These are phyloP conservation scores for Dipodomys stephensi DNA, from an alignment of 2,113 vertebrate genomes.

Conservation along the genomic window DNA sequence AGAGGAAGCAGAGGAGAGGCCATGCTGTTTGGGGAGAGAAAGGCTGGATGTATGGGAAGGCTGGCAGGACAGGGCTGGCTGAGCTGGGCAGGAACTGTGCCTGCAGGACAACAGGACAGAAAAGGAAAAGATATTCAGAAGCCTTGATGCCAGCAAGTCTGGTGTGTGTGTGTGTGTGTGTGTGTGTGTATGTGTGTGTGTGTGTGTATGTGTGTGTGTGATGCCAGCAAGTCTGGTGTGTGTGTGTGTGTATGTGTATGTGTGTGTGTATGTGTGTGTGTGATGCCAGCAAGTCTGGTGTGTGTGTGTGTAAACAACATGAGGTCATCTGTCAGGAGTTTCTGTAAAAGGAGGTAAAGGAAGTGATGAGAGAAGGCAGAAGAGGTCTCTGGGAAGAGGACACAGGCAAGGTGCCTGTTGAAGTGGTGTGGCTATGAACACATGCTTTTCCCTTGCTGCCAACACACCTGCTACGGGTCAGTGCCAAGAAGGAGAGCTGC, in stretches of 20 bases:
- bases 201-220: too few species aligned
- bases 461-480: accelerated
- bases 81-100: background rate
- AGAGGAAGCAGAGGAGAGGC: too few species aligned
- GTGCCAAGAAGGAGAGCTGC: background rate
- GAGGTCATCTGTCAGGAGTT: background rate
- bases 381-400: background rate
- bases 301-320: background rate
- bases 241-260: too few species aligned
- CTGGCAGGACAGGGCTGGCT: background rate
- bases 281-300: too few species aligned
- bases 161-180: background rate
- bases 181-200: background rate
- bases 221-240: too few species aligned
- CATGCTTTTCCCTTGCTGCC: background rate
- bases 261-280: too few species aligned
- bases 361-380: background rate
- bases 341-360: background rate
- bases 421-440: background rate
- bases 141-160: background rate
- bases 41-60: too few species aligned
- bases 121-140: background rate
- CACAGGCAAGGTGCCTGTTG: background rate
- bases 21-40: too few species aligned
- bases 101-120: background rate